Evolutionary conservation across 2,888 invertebrate genomes (phyloP), one percentile per base, ranked within the genome.

Genomic region (Polyploca ridens): DNA sequence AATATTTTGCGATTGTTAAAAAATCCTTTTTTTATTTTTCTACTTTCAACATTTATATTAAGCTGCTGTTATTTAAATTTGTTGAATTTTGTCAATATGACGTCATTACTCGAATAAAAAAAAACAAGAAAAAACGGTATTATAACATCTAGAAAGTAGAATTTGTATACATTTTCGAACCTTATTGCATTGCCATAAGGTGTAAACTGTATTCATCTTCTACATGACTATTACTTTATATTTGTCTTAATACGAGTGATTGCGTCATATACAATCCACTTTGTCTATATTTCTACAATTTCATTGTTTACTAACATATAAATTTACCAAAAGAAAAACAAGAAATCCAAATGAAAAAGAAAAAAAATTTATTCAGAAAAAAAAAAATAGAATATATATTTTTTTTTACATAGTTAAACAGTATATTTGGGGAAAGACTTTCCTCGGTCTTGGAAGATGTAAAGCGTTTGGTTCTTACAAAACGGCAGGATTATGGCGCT

Each of bases 401-500:
- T 10, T 3, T 13, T 46, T 46, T n/a, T 46, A 46, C 46, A 46
- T 46, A 46, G 46, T 46, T 46, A 41, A 33, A 33, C 33, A 14
- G 7, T 38, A 44, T 41, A 5, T 41, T 11, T 41, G 41, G 61
- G 61, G 44, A 10, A 2, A 35, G 59, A 41, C 41, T 41, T 14
- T 27, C 62, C 54, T 62, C 67, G 64, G 71, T 70, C 63, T 69
- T 33, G 72, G 59, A 62, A 62, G 38, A 60, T 63, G 62, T 62
- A 63, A 35, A 58, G 65, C 58, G 57, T 61, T 58, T 27, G 63
- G 69, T 68, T 67, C 68, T 59, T 68, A 70, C 69, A 65, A 66
- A 72, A 63, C 73, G 74, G 72, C 73, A 63, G 64, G 75, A 72
- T 69, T 69, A 64, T 60, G 66, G 78, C 71, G 78, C 73, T 71